phyloP scores from a whole-genome alignment of 1,140 invertebrate species.

The Magallana gigas region DNA sequence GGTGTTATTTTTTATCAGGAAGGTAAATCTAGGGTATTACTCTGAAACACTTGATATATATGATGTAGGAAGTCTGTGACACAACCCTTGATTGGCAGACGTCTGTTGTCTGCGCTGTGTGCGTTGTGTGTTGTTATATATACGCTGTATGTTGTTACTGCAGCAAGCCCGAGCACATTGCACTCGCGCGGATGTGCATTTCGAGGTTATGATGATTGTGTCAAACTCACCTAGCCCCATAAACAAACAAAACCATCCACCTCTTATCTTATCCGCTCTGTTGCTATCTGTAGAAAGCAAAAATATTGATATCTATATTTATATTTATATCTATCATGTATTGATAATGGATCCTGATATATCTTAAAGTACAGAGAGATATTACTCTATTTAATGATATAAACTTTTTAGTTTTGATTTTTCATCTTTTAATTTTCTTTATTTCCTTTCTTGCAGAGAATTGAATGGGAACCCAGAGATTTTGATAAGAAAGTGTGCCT shows the following conservation, averaged over 20 bases:
- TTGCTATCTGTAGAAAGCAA: slow-evolving; percentile 26
- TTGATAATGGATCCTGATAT: background rate
- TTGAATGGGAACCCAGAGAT: slow-evolving; percentile 56
- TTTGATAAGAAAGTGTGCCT: slow-evolving; percentile 55
- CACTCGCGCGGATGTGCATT: background rate
- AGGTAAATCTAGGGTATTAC: background rate
- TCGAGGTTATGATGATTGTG: slow-evolving; percentile 12
- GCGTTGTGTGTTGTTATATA: no score
- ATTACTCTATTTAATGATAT: no score
- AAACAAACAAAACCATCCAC: slow-evolving; percentile 12
- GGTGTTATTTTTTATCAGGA: background rate
- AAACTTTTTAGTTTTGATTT: background rate
- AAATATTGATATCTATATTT: background rate
- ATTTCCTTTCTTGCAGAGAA: slow-evolving; percentile 52
- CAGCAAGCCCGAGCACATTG: background rate
- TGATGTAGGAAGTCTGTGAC: background rate
- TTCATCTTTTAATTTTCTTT: background rate
- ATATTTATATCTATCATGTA: background rate
- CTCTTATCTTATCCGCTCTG: background rate
- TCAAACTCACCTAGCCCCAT: slow-evolving; percentile 5
- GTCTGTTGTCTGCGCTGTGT: no score
- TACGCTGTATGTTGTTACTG: background rate
- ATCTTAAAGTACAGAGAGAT: background rate
- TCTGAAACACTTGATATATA: slow-evolving; percentile 22
- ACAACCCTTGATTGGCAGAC: slow-evolving; percentile 18